phyloP scores from a whole-genome alignment of 2,797 vertebrate species.

The Anisognathus igniventris region DNA sequence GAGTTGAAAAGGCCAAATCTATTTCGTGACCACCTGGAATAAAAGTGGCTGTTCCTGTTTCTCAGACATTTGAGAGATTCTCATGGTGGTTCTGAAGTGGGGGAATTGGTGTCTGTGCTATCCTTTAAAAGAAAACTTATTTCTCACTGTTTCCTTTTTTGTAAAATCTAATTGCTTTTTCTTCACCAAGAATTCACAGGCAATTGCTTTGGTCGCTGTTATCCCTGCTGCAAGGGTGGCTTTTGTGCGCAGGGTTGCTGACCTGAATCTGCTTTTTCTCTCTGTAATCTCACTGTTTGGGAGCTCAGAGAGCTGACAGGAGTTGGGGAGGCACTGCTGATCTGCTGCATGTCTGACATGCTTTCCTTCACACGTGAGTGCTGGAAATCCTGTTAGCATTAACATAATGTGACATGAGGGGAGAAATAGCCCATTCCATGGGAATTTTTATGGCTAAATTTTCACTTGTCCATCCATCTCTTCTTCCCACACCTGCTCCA shows the following conservation, averaged over 20 bases:
- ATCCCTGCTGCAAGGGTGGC: conserved; percentile 40
- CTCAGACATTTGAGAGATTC: conserved; percentile 45
- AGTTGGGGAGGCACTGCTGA: conserved; percentile 53
- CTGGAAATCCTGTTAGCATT: background rate
- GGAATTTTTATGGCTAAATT: background rate
- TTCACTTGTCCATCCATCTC: background rate
- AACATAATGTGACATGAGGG: background rate
- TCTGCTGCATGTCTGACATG: background rate
- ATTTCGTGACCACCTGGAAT: conserved; percentile 40
- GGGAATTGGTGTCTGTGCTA: conserved; percentile 18
- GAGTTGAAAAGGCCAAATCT: conserved; percentile 41
- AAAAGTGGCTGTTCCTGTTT: conserved; percentile 44
- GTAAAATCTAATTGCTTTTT: conserved; percentile 75
- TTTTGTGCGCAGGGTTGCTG: conserved; percentile 71
- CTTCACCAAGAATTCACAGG: conserved; percentile 67
- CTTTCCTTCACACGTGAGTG: background rate
- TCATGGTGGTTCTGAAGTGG: conserved; percentile 16
- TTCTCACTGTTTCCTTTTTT: conserved; percentile 59
- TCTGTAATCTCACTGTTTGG: conserved; percentile 42
- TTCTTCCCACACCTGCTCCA: background rate
- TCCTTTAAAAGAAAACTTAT: conserved; percentile 57
- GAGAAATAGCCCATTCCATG: background rate
- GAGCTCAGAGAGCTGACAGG: conserved; percentile 59
- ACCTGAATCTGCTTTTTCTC: conserved; percentile 71
- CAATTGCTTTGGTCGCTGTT: conserved; percentile 74